phyloP scores from a whole-genome alignment of 2,797 vertebrate genomes.

The Eremophila alpestris region DNA sequence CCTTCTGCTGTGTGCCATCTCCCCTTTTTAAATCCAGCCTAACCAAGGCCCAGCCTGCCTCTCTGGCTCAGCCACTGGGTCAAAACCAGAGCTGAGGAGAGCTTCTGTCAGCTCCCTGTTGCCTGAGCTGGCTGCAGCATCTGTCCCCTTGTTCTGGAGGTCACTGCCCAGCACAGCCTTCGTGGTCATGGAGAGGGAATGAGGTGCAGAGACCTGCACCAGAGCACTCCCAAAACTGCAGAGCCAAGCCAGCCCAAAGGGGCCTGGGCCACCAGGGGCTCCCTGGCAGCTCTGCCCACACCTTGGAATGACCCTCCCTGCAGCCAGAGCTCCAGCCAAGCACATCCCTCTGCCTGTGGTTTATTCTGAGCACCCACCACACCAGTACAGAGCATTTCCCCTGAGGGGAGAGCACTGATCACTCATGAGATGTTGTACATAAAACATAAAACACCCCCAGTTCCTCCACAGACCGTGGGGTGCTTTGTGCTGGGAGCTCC shows the following conservation, averaged over 20 bases:
- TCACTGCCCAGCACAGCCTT: not conserved
- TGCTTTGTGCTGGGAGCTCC: not conserved
- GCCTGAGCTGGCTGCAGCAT: not conserved
- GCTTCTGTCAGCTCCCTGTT: not conserved
- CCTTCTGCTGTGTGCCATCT: not conserved
- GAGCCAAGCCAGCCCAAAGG: not conserved
- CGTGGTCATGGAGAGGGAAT: no score
- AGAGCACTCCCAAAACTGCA: not conserved
- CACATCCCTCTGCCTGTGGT: not conserved
- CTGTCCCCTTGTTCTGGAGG: no score
- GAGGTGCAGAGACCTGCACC: not conserved
- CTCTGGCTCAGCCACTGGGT: not conserved
- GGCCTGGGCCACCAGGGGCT: not conserved
- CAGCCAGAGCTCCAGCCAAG: not conserved
- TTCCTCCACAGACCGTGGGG: not conserved
- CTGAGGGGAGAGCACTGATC: not conserved
- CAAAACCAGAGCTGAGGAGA: not conserved
- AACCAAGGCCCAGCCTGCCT: not conserved
- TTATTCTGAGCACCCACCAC: not conserved
- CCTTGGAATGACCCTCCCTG: not conserved
- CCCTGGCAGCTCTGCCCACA: not conserved
- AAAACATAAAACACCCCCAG: not conserved
- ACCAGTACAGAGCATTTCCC: not conserved
- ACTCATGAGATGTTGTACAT: fast-evolving
- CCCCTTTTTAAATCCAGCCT: not conserved